Base-by-base conservation (phyloP, 1,140 invertebrate species). In the Rhagoletis pomonella region DNA sequence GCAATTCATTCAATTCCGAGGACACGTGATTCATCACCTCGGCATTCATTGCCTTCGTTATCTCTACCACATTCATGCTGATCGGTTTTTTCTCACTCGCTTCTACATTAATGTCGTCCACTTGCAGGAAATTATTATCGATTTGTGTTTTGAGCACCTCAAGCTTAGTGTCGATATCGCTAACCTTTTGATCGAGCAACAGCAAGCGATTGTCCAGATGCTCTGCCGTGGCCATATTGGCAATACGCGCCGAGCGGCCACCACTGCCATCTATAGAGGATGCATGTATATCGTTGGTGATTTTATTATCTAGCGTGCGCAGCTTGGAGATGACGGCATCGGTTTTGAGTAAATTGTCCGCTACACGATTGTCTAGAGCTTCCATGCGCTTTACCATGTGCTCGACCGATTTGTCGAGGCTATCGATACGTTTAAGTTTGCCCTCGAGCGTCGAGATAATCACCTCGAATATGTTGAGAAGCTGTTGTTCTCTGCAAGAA, bases 401-500 rank as follows among this genome's bases (percentile, higher is more conserved):
- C 90, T 97, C 97, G 0, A 97, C 96, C 0, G 97, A 97, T 92
- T 96, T 96, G 90, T 97, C 97, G 69, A 98, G 92, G 91, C 97
- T 97, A 91, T 97, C 97, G 89, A 97, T 97, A 87, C 97, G 94
- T 90, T 97, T 96, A 4, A 98, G 93, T 94, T 97, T 97, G 12
- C 96, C 96, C 92, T 98, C 97, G 89, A 98, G 93, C 14, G 97
- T 97, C 87, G 96, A 97, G 39, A 98, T 96, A 88, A 97, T 96
- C 10, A 97, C 96, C 93, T 98, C 97, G 93, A 98, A 97, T 55
- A 98, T 96, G 90, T 97, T 96, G 93, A 97, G 97, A 62, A 98
- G 95, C 92, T 97, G 97, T 92, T 97, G 96, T 92, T 98, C 97
- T 93, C 97, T 98, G 95, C 73, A 96, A 96, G n/a, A 7, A 81